Percentiles rank a stretch among this genome's conserved stretches.
Conservation (phyloP, 2,888 invertebrate species). For the Synanthedon tipuliformis region DNA sequence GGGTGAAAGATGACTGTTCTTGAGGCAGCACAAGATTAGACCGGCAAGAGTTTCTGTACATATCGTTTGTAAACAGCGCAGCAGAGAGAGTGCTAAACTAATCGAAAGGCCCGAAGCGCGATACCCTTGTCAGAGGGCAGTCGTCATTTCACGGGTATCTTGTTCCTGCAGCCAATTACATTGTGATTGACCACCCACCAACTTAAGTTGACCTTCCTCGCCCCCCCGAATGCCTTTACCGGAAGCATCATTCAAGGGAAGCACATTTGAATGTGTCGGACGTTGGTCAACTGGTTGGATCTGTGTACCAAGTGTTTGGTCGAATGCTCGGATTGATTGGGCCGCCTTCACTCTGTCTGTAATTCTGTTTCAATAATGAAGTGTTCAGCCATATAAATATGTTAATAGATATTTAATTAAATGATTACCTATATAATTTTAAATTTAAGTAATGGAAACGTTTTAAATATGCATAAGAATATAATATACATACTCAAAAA, state of each 20-base stretch:
- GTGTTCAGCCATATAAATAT: constrained; percentile 12
- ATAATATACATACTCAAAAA: too few relatives aligned
- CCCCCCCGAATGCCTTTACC: constrained; percentile 4
- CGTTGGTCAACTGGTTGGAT: constrained; percentile 21
- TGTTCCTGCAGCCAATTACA: constrained; percentile 58
- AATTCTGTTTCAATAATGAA: constrained; percentile 50
- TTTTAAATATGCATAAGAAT: too few relatives aligned
- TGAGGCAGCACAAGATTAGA: too few relatives aligned
- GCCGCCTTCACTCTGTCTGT: constrained; percentile 26
- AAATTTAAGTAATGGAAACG: too few relatives aligned
- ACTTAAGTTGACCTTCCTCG: constrained; percentile 15
- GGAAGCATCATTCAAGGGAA: constrained; percentile 6
- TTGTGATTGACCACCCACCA: constrained; percentile 52
- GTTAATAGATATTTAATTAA: not conserved
- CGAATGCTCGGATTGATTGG: constrained; percentile 56
- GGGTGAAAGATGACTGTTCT: too few relatives aligned
- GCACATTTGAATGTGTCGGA: constrained; percentile 13
- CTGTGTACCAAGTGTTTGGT: constrained; percentile 47
- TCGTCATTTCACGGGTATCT: constrained; percentile 66
- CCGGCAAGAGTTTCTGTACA: constrained; percentile 10
- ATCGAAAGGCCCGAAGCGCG: constrained; percentile 42
- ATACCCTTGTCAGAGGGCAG: constrained; percentile 57
- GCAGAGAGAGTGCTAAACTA: constrained; percentile 27
- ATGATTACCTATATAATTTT: too few relatives aligned
- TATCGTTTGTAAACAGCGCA: not conserved